phyloP scores from a whole-genome alignment of 2,797 vertebrate species.

The Synaphobranchus kaupii region DNA sequence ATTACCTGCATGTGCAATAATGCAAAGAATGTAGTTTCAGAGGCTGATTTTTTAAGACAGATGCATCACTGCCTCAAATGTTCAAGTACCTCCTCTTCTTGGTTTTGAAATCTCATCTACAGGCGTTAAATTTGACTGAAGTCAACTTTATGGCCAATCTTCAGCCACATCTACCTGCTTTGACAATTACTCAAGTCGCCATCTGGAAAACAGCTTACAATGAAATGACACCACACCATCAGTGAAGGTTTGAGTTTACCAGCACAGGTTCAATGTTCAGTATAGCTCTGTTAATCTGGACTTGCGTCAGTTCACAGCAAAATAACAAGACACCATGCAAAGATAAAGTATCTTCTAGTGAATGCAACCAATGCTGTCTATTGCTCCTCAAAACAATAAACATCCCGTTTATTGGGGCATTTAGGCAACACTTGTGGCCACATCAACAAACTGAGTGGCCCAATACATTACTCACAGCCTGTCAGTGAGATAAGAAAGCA shows the following conservation, averaged over 20 bases:
- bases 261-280: not conserved
- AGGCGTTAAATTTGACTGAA: not conserved
- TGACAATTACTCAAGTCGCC: not conserved
- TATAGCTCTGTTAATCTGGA: not conserved
- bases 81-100: not conserved
- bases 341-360: not conserved
- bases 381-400: not conserved
- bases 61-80: not conserved
- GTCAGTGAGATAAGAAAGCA: not conserved
- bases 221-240: not conserved
- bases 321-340: not conserved
- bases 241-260: not conserved
- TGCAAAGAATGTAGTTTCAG: slow-evolving; percentile 1
- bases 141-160: not conserved
- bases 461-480: not conserved
- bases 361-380: not conserved
- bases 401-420: not conserved
- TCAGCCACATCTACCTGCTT: not conserved
- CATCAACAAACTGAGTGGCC: not conserved
- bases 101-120: not conserved
- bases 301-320: not conserved
- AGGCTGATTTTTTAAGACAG: not conserved
- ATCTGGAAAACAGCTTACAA: not conserved
- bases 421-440: not conserved
- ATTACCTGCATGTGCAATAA: not conserved